phyloP scores from a whole-genome alignment of 2,113 vertebrate species.

The Trematomus loennbergii region DNA sequence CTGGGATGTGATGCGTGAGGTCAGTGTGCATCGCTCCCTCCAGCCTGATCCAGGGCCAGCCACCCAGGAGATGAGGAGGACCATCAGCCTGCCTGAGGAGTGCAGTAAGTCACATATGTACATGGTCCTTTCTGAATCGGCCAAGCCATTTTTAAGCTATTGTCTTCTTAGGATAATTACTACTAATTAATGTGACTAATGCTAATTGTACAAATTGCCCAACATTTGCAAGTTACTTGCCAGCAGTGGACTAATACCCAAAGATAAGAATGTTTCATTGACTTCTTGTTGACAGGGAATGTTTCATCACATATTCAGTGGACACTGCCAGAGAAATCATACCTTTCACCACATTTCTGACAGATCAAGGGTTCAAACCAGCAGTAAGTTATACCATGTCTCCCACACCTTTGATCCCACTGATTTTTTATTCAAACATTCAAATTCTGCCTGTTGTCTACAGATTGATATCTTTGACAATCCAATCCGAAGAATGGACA shows the following conservation, averaged over 20 bases:
- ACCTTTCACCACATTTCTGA: slow-evolving; percentile 67
- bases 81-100: slow-evolving; percentile 73
- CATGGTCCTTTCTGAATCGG: background rate
- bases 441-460: slow-evolving; percentile 3
- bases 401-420: background rate
- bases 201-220: too few species aligned
- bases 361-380: slow-evolving; percentile 72
- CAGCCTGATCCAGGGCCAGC: background rate
- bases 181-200: too few species aligned
- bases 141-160: too few species aligned
- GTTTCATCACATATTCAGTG: slow-evolving; percentile 78
- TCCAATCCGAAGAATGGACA: slow-evolving; percentile 89
- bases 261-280: background rate
- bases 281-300: slow-evolving; percentile 56
- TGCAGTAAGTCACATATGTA: slow-evolving; percentile 56
- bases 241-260: too few species aligned
- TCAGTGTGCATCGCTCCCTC: slow-evolving; percentile 20
- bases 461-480: slow-evolving; percentile 96
- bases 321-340: slow-evolving; percentile 69
- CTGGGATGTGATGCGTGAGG: slow-evolving; percentile 57
- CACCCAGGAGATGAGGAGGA: slow-evolving; percentile 60
- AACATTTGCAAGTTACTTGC: too few species aligned
- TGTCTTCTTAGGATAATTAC: too few species aligned
- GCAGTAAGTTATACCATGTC: slow-evolving; percentile 57
- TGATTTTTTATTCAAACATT: background rate